Base-by-base conservation (phyloP, 2,888 invertebrate species). In the Tenthredo amoena region DNA sequence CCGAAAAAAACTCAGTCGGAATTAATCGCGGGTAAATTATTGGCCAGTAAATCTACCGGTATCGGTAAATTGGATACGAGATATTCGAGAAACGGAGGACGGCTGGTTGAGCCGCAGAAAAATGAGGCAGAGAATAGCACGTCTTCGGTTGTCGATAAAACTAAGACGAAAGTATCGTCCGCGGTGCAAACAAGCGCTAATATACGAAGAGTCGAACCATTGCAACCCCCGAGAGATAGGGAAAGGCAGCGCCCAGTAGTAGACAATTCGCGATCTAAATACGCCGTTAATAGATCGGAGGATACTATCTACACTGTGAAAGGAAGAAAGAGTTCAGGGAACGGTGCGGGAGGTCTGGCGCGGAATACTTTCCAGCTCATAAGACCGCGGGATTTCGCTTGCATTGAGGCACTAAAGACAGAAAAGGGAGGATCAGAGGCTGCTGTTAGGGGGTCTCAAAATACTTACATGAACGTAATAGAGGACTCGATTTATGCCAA, bases 171-270 rank as follows among this genome's bases (percentile, higher is more conserved):
- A 92, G 95, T 95, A 1, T 95, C 95, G 12, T 95, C 95, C 0
- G 94, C 95, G 1, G 95, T 93, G n/a, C 95, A 95, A 91, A 95
- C 95, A 0, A 94, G 94, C 88, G 94, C 94, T 1, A 94, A 95
- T 76, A 88, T 95, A 4, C 93, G 94, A 65, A 94, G 94, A 90
- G 87, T 94, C 68, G 91, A 90, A 79, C 85, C 88, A 40, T 85
- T 81, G 26, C 65, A 87, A 87, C 21, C 77, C 4, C 4, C 15
- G 10, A 50, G 37, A 3, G 47, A 55, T 55, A 55, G n/a, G 7
- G 62, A 37, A 50, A 55, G 34, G 37, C 72, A 21, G 84, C 68
- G 34, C 0, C 12, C 12, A 12, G 34, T 87, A 34, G 5, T 85
- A 86, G 26, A 82, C 82, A 0, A 87, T 88, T 12, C 71, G 31